These are phyloP conservation scores for Ametastegia equiseti DNA, from an alignment of 2,888 invertebrate species.

Conservation along the genomic window DNA sequence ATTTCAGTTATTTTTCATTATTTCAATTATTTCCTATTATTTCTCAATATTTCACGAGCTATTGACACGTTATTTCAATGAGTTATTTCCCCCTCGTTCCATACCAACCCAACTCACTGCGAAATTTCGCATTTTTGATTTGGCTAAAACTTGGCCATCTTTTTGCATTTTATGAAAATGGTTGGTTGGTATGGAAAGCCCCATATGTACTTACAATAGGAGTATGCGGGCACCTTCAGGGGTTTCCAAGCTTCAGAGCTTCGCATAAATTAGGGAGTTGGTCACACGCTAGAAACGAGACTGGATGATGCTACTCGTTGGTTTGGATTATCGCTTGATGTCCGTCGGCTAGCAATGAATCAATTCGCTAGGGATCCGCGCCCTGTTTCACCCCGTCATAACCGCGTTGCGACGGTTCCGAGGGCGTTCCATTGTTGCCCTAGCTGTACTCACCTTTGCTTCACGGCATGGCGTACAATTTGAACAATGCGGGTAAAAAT, in stretches of 20 bases:
- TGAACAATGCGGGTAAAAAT: conserved; percentile 5
- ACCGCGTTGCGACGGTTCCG: conserved; percentile 19
- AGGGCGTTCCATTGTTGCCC: conserved; percentile 37
- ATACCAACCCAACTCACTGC: too few relatives aligned
- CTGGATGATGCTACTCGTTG: conserved; percentile 30
- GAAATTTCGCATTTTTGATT: too few relatives aligned
- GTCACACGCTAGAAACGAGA: conserved; percentile 13
- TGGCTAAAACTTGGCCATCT: too few relatives aligned
- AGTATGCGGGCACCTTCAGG: background rate
- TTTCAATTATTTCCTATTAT: too few relatives aligned
- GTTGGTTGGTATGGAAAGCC: too few relatives aligned
- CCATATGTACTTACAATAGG: too few relatives aligned
- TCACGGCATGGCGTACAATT: background rate
- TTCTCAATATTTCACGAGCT: too few relatives aligned
- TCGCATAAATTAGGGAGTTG: conserved; percentile 31
- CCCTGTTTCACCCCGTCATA: conserved; percentile 23
- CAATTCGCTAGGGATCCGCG: conserved; percentile 1
- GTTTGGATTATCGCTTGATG: conserved; percentile 41
- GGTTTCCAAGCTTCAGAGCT: conserved; percentile 5
- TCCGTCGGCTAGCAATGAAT: conserved; percentile 32
- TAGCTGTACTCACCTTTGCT: conserved; percentile 3
- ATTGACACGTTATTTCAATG: too few relatives aligned
- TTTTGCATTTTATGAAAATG: conserved; percentile 26
- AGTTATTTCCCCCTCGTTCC: too few relatives aligned
- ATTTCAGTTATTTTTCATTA: too few relatives aligned